These are phyloP conservation scores for Turritopsis dohrnii DNA, from an alignment of 30 jellyfish, hydroid and myxozoan species.

Conservation along the genomic window DNA sequence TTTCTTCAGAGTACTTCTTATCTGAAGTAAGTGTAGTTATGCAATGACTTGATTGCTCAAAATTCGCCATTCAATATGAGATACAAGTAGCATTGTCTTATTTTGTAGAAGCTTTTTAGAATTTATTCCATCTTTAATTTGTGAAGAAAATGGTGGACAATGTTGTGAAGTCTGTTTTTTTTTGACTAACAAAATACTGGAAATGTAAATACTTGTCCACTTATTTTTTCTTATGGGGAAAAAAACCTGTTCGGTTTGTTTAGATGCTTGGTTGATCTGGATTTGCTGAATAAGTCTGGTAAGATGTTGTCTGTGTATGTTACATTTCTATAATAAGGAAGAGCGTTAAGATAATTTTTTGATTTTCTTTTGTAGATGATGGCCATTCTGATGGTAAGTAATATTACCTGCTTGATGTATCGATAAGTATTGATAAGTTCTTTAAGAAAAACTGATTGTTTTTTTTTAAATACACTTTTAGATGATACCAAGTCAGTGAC, in stretches of 20 bases:
- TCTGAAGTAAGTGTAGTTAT: slow-evolving; percentile 75
- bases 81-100: too few relatives aligned
- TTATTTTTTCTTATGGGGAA: too few relatives aligned
- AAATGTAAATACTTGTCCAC: too few relatives aligned
- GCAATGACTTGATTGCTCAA: too few relatives aligned
- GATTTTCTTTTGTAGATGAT: background rate
- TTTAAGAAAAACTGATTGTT: background rate
- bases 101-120: too few relatives aligned
- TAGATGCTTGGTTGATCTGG: slow-evolving; percentile 88
- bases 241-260: background rate
- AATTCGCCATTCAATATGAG: too few relatives aligned
- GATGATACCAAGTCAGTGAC: background rate
- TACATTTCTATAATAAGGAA: background rate
- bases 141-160: too few relatives aligned
- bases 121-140: too few relatives aligned
- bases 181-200: too few relatives aligned
- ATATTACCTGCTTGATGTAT: background rate
- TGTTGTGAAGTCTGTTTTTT: too few relatives aligned
- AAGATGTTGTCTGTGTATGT: background rate
- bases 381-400: slow-evolving; percentile 23
- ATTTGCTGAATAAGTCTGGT: slow-evolving; percentile 45
- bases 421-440: background rate
- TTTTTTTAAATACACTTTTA: background rate
- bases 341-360: background rate
- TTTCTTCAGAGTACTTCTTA: slow-evolving; percentile 84